Evolutionary conservation across 2,797 vertebrate species (phyloP).

Genomic region (Characodon lateralis): DNA sequence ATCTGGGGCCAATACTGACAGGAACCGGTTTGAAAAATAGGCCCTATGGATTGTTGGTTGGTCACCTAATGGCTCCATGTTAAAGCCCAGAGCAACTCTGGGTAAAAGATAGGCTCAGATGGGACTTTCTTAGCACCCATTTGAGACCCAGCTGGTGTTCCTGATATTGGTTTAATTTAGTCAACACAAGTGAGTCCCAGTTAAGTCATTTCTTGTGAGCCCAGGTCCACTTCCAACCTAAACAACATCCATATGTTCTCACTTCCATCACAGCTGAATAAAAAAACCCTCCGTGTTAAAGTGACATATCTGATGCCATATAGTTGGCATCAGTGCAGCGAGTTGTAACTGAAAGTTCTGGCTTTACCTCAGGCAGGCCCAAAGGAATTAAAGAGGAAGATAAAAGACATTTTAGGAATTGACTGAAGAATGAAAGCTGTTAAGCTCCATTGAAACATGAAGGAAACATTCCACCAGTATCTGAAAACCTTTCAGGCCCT

Average conservation of each 20-base stretch:
- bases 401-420: constrained; percentile 7
- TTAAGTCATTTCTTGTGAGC: too few relatives aligned
- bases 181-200: too few relatives aligned
- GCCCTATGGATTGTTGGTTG: too few relatives aligned
- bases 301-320: not conserved
- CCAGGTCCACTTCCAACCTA: not conserved
- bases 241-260: not conserved
- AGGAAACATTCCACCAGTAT: constrained; percentile 22
- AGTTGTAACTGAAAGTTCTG: constrained; percentile 1
- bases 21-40: not conserved
- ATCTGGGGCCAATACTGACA: not conserved
- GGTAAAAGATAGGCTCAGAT: too few relatives aligned
- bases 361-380: constrained; percentile 7
- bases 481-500: constrained; percentile 18
- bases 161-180: not conserved
- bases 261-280: not conserved
- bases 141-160: not conserved
- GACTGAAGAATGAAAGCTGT: constrained; percentile 18
- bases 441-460: constrained; percentile 24
- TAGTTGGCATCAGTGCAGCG: not conserved
- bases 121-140: not conserved
- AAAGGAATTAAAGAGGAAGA: not conserved
- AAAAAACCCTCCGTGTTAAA: not conserved
- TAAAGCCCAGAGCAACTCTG: not conserved
- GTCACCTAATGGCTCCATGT: not conserved